These are phyloP conservation scores for Psittacula echo DNA, from an alignment of 2,797 vertebrate genomes.

Conservation along the genomic window DNA sequence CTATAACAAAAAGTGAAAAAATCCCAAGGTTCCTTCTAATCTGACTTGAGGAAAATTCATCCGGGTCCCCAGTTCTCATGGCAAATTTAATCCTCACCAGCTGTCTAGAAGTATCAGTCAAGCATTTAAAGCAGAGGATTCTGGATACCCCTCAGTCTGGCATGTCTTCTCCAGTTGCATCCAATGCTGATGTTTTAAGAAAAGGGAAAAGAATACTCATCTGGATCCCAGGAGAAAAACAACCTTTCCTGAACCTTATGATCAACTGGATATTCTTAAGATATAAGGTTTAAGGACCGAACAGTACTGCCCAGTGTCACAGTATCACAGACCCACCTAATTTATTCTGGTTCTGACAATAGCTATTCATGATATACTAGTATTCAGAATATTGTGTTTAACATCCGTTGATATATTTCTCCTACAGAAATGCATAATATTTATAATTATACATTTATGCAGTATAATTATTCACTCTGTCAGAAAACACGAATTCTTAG, in stretches of 20 bases:
- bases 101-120: background rate
- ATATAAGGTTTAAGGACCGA: background rate
- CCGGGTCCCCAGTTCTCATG: background rate
- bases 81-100: background rate
- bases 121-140: background rate
- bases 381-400: background rate
- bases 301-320: rapidly evolving
- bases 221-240: background rate
- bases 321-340: background rate
- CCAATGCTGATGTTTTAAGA: background rate
- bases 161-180: background rate
- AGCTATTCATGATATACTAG: background rate
- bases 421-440: background rate
- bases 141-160: background rate
- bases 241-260: background rate
- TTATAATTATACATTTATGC: background rate
- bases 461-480: background rate
- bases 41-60: constrained; percentile 22
- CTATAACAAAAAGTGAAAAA: background rate
- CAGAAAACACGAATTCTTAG: background rate
- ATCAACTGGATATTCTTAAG: background rate
- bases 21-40: constrained; percentile 6
- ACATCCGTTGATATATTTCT: background rate
- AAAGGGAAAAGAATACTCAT: background rate
- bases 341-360: background rate